Evolutionary conservation across 2,797 vertebrate species (phyloP), one percentile per base, ranked within the genome.

Genomic region (Oreochromis mossambicus): DNA sequence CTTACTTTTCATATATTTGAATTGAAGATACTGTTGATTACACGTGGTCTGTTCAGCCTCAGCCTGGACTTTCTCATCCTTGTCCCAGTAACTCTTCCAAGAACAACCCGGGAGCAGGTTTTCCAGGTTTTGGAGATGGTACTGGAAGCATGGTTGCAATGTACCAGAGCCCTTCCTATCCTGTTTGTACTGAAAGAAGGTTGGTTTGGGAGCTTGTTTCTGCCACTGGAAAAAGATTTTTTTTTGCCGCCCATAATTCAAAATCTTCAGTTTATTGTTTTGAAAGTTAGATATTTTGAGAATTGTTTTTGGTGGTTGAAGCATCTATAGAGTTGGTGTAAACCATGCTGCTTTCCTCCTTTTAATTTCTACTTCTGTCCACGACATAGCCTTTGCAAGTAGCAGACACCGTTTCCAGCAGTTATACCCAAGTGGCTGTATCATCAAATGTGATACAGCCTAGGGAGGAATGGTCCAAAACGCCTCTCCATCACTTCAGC

Each of bases 161-260:
- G 32, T 63, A 36, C 58, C 58, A 36, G 32, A 63, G 58, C 58
- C 32, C 10, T 63, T 63, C 36, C 10, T 63, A 13, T 63, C 19
- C 32, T 36, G 32, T 8, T 63, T 63, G 19, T 63, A 63, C 19
- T 63, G 58, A 63, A 13, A n/a, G 19, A 13, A 7, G 34, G 32
- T 46, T 46, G 14, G 21, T 70, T 13, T 68, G 63, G 8, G n/a
- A 68, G 63, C 36, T 43, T 21, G 61, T 66, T 43, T 68, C 13
- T 41, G n/a, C 63, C 63, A 68, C 7, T 68, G 12, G 13, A 2
- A 68, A 41, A 41, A 24, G 0, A 1, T 6, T 0, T 68, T 6
- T 26, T 61, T 68, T 24, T 24, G 13, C 63, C 0, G 0, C 21
- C 36, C 5, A 43, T 24, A 43, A 68, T 14, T 68, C 36, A 68